Evolutionary conservation across 2,888 invertebrate species (phyloP), one percentile per base, ranked within the genome.

Genomic region (Himalopsyche japonica): DNA sequence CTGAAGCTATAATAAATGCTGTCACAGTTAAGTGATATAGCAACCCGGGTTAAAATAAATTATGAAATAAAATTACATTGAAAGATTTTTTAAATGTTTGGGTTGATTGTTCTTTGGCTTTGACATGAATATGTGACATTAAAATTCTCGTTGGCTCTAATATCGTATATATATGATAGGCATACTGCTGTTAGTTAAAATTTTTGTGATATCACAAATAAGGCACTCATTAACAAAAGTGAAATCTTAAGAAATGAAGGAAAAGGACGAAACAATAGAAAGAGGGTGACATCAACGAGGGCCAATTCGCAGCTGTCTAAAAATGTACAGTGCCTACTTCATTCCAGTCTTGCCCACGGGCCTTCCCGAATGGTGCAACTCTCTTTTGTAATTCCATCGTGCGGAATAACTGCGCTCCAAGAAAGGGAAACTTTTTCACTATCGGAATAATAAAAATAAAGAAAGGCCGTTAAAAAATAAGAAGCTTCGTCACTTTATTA

Each of bases 351-450:
- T 70, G 70, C 70, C 70, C 70, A 70, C 70, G 70, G 70, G 70
- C 70, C 70, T 70, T 70, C 70, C 70, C 70, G 30, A 70, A 70
- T 70, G 27, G 30, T 70, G 70, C 83, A 83, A 76, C 85, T 81
- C 81, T 82, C 85, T 81, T 85, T 85, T 85, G 85, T 82, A 84
- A 84, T 64, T 78, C 85, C 80, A 76, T 80, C 86, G 86, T 86
- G 86, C 86, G 86, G 86, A 86, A 86, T 86, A 85, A 86, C 79
- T 81, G 82, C 82, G 77, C 82, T 79, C 48, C 47, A 82, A 81
- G 48, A 48, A 27, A 79, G 70, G 81, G 83, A 77, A 85, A 85
- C 83, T 81, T 86, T 80, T 80, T 81, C 86, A 86, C 85, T 85
- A 85, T 86, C 85, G 81, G 84, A 85, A 86, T 86, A 86, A 85